A percentile compares a stretch with the other conserved stretches of the same genome.
Evolutionary conservation across 2,888 invertebrate genomes (phyloP).

Genomic region (Rhopalosiphum nymphaeae): DNA sequence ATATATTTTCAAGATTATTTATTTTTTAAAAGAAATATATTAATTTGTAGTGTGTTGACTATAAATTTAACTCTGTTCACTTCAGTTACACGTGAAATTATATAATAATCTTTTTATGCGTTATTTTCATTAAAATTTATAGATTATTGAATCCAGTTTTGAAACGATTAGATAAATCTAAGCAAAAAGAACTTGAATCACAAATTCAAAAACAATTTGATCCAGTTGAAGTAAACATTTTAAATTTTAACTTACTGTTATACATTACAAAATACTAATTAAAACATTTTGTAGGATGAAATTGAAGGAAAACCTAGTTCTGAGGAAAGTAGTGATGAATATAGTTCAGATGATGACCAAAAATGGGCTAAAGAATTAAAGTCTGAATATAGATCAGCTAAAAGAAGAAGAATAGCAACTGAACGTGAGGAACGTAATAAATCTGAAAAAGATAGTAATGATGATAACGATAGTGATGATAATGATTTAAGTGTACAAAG

Average conservation of each 20-base stretch:
- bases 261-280: not conserved
- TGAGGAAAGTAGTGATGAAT: constrained; percentile 69
- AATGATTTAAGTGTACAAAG: constrained; percentile 69
- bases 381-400: constrained; percentile 79
- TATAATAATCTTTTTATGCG: not conserved
- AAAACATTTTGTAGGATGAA: constrained; percentile 69
- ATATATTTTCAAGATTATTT: not conserved
- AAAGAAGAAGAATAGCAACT: constrained; percentile 71
- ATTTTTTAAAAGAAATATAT: not conserved
- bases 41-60: too few species aligned
- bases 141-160: constrained; percentile 87
- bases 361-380: constrained; percentile 85
- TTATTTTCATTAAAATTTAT: constrained; percentile 56
- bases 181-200: constrained; percentile 76
- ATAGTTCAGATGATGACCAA: constrained; percentile 85
- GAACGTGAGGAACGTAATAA: constrained; percentile 69
- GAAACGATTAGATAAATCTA: constrained; percentile 82
- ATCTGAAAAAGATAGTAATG: constrained; percentile 66
- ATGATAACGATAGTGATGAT: constrained; percentile 69
- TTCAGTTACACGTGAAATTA: not conserved
- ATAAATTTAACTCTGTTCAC: not conserved
- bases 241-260: not conserved
- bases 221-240: constrained; percentile 71
- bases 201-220: constrained; percentile 74
- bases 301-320: constrained; percentile 69